Conservation (phyloP, 2,113 vertebrate genomes). For the Coturnix japonica region DNA sequence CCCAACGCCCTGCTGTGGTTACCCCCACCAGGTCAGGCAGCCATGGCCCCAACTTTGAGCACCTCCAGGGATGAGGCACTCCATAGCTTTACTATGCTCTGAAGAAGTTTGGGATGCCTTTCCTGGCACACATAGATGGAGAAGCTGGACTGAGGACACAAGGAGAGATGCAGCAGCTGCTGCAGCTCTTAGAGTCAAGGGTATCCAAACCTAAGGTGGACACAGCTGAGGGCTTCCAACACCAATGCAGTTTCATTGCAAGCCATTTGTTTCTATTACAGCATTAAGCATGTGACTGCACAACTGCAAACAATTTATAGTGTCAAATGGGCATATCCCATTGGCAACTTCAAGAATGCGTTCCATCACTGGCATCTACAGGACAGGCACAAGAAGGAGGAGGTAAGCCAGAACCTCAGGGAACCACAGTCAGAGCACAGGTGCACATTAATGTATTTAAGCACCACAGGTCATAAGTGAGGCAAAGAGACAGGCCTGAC, state of each 20-base stretch:
- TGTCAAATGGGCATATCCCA: not conserved
- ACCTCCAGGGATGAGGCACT: too few relatives aligned
- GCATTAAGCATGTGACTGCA: accelerated
- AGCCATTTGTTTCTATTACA: not conserved
- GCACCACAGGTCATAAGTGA: not conserved
- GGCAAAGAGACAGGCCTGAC: not conserved
- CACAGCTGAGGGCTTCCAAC: not conserved
- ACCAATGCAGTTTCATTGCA: not conserved
- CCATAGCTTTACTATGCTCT: not conserved
- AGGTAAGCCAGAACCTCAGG: too few relatives aligned
- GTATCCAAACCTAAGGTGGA: not conserved
- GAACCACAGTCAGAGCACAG: too few relatives aligned
- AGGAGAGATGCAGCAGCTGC: not conserved
- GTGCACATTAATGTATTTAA: not conserved
- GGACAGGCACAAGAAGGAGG: too few relatives aligned
- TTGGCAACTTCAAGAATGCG: not conserved
- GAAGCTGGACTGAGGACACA: not conserved
- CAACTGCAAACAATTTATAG: not conserved
- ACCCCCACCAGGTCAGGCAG: too few relatives aligned
- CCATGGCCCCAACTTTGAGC: too few relatives aligned
- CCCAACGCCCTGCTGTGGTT: too few relatives aligned
- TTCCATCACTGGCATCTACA: too few relatives aligned
- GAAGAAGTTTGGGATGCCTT: not conserved
- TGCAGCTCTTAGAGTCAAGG: not conserved
- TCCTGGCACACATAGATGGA: not conserved